Conservation (phyloP, 2,888 invertebrate genomes). For the Drosophila formosana region DNA sequence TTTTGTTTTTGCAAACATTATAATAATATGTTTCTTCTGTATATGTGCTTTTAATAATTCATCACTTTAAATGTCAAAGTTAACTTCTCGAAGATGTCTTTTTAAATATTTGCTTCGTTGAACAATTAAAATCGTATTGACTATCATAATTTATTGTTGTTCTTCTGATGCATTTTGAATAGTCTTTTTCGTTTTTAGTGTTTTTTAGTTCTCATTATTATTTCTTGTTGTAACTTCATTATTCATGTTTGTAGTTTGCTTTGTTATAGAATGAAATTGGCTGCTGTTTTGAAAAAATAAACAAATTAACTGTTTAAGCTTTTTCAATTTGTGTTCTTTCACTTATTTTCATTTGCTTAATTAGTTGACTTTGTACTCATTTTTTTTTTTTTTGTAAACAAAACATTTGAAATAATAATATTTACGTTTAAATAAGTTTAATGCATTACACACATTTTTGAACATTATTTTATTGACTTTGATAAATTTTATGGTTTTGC, state of each 20-base stretch:
- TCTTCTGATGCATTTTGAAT: conserved; percentile 43
- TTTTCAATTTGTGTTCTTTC: conserved; percentile 44
- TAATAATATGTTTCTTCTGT: conserved; percentile 30
- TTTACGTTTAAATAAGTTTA: conserved; percentile 75
- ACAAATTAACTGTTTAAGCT: conserved; percentile 14
- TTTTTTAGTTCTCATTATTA: conserved; percentile 26
- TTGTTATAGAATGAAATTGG: conserved; percentile 34
- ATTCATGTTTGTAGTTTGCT: conserved; percentile 29
- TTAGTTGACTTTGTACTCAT: conserved; percentile 41
- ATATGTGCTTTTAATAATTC: conserved; percentile 27
- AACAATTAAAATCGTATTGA: conserved; percentile 33
- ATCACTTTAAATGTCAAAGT: conserved; percentile 29
- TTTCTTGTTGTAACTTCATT: conserved; percentile 40
- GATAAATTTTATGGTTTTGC: conserved; percentile 67
- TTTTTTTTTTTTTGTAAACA: conserved; percentile 51
- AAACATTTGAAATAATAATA: conserved; percentile 70
- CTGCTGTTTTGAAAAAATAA: conserved; percentile 37
- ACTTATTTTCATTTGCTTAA: conserved; percentile 55
- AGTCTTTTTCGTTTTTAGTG: conserved; percentile 15
- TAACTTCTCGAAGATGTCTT: conserved; percentile 24
- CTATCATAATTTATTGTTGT: conserved; percentile 32
- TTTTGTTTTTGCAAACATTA: conserved; percentile 7
- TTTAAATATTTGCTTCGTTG: conserved; percentile 41
- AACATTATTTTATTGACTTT: conserved; percentile 81
- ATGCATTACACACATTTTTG: conserved; percentile 76